Percentiles rank a stretch among this genome's conserved stretches.
phyloP scores from a whole-genome alignment of 1,140 invertebrate species.

The Arion vulgaris region DNA sequence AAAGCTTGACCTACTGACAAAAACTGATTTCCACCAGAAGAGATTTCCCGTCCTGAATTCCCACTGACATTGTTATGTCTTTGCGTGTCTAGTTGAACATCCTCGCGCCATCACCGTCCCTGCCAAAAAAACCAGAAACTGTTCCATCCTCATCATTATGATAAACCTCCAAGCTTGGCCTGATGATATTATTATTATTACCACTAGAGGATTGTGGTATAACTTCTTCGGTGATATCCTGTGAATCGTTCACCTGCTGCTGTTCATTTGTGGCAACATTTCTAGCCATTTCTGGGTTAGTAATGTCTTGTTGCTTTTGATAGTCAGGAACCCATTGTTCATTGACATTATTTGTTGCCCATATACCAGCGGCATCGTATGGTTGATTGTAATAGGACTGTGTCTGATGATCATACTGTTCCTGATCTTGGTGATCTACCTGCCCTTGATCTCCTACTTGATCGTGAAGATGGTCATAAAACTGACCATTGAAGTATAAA shows the following conservation, averaged over 20 bases:
- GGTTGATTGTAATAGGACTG: background rate
- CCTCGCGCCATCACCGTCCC: slow-evolving; percentile 28
- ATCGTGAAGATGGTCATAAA: background rate
- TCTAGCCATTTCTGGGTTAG: background rate
- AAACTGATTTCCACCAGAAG: slow-evolving; percentile 1
- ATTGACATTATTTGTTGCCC: background rate
- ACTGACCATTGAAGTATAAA: background rate
- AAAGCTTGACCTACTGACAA: slow-evolving; percentile 19
- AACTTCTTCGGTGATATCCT: background rate
- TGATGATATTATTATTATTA: background rate
- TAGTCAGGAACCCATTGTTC: background rate
- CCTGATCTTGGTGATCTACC: background rate
- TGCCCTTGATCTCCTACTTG: background rate
- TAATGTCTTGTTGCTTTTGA: background rate
- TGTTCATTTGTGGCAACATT: background rate
- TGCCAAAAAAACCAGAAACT: slow-evolving; percentile 40
- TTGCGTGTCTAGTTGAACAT: background rate
- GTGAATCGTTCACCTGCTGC: background rate
- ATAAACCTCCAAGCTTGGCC: background rate
- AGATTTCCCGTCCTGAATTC: background rate
- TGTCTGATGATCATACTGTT: background rate
- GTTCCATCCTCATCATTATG: slow-evolving; percentile 38
- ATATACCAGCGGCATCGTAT: background rate
- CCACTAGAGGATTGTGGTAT: background rate
- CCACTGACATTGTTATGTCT: background rate